Evolutionary conservation across 2,113 vertebrate genomes (phyloP), one percentile per base, ranked within the genome.

Genomic region (Eurystomus gularis): DNA sequence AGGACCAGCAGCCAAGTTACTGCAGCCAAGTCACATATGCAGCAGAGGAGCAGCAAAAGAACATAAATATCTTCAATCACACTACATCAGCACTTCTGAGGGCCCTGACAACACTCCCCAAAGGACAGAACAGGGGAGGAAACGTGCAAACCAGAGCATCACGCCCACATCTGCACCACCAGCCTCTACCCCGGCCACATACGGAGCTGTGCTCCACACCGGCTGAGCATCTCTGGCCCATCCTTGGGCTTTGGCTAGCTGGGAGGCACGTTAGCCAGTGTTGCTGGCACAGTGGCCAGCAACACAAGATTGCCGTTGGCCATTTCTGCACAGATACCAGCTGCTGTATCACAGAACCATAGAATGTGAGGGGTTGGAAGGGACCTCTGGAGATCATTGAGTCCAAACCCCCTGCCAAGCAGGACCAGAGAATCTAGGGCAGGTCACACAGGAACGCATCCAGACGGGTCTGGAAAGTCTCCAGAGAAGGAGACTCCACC

Each of bases 161-260:
- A 16, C 11, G 4, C 16, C 69, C 69, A 42, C 31, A 3, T 28
- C 25, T 21, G 51, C 55, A 13, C 49, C 16, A 37, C 26, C 73
- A 52, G 40, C 25, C 16, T 12, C 33, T 11, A 24, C 39, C n/a
- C 58, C 0, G 0, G 7, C 33, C 42, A 19, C 33, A 4, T 3
- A 11, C 4, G 3, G 48, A 55, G 75, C 49, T 16, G n/a, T 40
- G 40, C n/a, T 84, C 19, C 6, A 25, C 40, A 1, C 29, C 3
- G 17, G 28, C 28, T 6, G 28, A 12, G 21, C 1, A 19, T 61
- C 57, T 35, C 42, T 35, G 42, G 20, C 23, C 31, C 16, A 0
- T 24, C 52, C 51, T 31, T 6, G 8, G 13, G 35, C 40, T 55
- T 4, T 12, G 55, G 31, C 4, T 11, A 3, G 9, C 13, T 23